phyloP scores from a whole-genome alignment of 2,113 vertebrate species.

The Rhinichthys klamathensis region DNA sequence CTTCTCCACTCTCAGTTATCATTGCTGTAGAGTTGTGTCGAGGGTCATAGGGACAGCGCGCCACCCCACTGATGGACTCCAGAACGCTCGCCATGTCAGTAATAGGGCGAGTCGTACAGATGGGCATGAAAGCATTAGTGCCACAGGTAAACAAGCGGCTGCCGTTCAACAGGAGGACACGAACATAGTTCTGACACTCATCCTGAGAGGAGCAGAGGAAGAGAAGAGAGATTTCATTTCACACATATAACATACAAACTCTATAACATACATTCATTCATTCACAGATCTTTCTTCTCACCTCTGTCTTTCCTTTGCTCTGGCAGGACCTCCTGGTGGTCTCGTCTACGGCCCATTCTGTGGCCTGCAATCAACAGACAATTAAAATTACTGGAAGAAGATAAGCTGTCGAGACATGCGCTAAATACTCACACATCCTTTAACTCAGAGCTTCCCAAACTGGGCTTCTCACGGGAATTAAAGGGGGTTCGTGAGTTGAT shows the following conservation, averaged over 20 bases:
- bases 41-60: conserved; percentile 93
- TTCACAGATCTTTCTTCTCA: conserved; percentile 76
- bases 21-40: conserved; percentile 96
- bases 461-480: not conserved
- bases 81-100: conserved; percentile 84
- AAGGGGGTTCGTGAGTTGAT: not conserved
- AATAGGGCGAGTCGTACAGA: conserved; percentile 89
- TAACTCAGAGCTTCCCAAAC: not conserved
- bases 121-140: conserved; percentile 90
- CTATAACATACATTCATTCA: not conserved
- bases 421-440: not conserved
- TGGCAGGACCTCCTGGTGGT: conserved; percentile 90
- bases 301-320: conserved; percentile 96
- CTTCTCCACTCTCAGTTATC: conserved; percentile 86
- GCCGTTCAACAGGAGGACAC: conserved; percentile 87
- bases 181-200: conserved; percentile 95
- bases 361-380: conserved; percentile 77
- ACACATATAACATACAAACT: not conserved
- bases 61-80: conserved; percentile 92
- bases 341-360: conserved; percentile 90
- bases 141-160: conserved; percentile 88
- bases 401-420: too few relatives aligned
- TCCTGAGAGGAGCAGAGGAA: conserved; percentile 73
- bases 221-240: not conserved
- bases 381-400: conserved; percentile 47